Evolutionary conservation across 2,888 invertebrate species (phyloP), one percentile per base, ranked within the genome.

Genomic region (Xiphydria camelus): DNA sequence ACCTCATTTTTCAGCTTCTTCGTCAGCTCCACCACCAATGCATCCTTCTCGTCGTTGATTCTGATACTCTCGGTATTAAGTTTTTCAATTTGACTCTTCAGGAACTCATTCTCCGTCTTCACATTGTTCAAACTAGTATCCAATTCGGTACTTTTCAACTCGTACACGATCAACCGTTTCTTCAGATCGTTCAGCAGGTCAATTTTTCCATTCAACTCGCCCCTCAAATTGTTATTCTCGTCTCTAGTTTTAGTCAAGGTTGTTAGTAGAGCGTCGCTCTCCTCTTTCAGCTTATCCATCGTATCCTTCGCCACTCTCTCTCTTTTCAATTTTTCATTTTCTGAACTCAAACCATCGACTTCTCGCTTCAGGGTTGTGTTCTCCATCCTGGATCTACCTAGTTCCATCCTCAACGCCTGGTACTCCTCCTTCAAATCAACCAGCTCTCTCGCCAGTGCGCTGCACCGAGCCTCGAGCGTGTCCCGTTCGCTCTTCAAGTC

Each of bases 131-230:
- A 23, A 6, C 6, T 6, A 23, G 23, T 23, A 6, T 6, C n/a
- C n/a, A 7, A n/a, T 23, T 7, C 23, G n/a, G n/a, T 23, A n/a
- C 6, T 23, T 7, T 23, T 23, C 23, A n/a, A 7, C n/a, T n/a
- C n/a, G n/a, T n/a, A n/a, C n/a, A n/a, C 7, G n/a, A 7, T 23
- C 23, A n/a, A 23, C n/a, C 23, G 23, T 7, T 6, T 23, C 23
- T 23, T 6, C n/a, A 23, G n/a, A 6, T 23, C n/a, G 23, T 7
- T 23, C 23, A 7, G 6, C n/a, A n/a, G n/a, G n/a, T n/a, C n/a
- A n/a, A n/a, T n/a, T n/a, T n/a, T n/a, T n/a, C n/a, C 55, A 47
- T 49, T 55, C 39, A 59, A 38, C 31, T 51, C 55, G 35, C 50
- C 37, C 23, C 48, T 41, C 10, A 55, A 52, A 43, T 51, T 48